These are phyloP conservation scores for Todiramphus saurophagus DNA, from an alignment of 2,113 vertebrate genomes.

Conservation along the genomic window DNA sequence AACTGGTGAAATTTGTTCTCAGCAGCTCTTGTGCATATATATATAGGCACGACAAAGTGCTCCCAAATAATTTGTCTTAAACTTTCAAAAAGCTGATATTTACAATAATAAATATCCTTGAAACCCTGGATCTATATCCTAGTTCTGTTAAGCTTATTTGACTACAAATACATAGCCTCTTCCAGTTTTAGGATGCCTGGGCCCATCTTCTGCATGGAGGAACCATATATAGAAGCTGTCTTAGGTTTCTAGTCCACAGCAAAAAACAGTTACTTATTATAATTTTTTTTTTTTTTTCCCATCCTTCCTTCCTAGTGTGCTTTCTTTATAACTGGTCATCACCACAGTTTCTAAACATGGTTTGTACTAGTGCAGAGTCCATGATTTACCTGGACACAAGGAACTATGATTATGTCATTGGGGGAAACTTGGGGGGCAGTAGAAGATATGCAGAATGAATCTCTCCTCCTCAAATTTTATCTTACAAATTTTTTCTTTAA, in stretches of 20 bases:
- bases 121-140: background rate
- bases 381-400: background rate
- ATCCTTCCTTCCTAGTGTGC: background rate
- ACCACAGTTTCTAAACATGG: background rate
- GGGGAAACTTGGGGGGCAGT: fast-evolving
- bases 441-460: background rate
- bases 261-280: background rate
- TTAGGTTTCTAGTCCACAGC: background rate
- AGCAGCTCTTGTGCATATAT: background rate
- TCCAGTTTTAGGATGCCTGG: background rate
- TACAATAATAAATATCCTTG: background rate
- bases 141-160: background rate
- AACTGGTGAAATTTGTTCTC: background rate
- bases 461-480: background rate
- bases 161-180: background rate
- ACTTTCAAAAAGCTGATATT: background rate
- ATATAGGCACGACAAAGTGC: background rate
- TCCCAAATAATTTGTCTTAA: background rate
- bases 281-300: background rate
- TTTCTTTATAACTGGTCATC: background rate
- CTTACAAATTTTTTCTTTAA: background rate
- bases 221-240: background rate
- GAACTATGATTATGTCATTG: background rate
- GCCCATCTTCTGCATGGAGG: background rate
- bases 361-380: background rate